A percentile compares a stretch with the other conserved stretches of the same genome.
phyloP scores from a whole-genome alignment of 2,888 invertebrate genomes.

The Lamellibrachia satsuma region DNA sequence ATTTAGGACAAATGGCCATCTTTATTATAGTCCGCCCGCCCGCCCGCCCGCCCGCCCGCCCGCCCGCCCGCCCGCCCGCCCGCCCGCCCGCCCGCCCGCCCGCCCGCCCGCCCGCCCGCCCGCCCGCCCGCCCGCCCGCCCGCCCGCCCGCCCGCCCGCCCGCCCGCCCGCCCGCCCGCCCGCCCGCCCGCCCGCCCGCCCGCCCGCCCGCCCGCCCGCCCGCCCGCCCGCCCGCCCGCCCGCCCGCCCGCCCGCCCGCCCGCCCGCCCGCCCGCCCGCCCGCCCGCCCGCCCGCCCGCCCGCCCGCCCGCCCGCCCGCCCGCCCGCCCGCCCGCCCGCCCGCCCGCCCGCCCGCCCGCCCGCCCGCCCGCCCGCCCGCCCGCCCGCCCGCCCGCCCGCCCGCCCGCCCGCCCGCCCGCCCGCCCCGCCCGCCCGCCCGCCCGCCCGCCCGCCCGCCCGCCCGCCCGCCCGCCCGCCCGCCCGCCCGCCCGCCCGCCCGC shows the following conservation, averaged over 20 bases:
- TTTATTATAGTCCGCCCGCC: rapidly evolving
- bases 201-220: too few relatives aligned
- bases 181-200: too few relatives aligned
- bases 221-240: too few relatives aligned
- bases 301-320: constrained; percentile 8
- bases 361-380: constrained; percentile 23
- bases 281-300: background rate
- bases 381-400: background rate
- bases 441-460: background rate
- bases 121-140: too few relatives aligned
- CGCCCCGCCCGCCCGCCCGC: too few relatives aligned
- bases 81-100: too few relatives aligned
- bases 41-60: too few relatives aligned
- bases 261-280: background rate
- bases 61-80: too few relatives aligned
- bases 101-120: too few relatives aligned
- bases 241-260: too few relatives aligned
- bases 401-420: background rate
- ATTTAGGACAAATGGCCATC: rapidly evolving
- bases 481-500: background rate
- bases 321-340: background rate
- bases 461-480: background rate
- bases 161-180: too few relatives aligned
- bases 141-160: background rate
- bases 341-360: constrained; percentile 14